phyloP scores from a whole-genome alignment of 2,113 vertebrate species.

The Tachycineta bicolor region DNA sequence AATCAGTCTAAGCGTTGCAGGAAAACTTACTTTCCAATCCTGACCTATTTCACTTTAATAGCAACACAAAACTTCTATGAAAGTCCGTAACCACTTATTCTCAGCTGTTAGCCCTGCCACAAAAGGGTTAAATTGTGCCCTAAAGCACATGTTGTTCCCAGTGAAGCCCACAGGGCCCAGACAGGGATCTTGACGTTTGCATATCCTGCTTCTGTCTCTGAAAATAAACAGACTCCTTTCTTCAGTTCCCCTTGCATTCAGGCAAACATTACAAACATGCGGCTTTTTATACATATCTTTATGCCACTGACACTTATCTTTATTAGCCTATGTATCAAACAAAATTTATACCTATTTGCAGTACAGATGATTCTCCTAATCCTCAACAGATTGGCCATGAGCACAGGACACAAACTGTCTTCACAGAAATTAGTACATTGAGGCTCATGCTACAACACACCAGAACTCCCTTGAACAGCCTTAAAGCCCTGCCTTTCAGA shows the following conservation, averaged over 20 bases:
- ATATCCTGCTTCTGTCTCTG: neutral
- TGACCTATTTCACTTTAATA: neutral
- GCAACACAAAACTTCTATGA: neutral
- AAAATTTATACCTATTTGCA: neutral
- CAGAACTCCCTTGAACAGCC: neutral
- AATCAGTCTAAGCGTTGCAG: neutral
- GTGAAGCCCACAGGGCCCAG: neutral
- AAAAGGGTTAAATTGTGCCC: neutral
- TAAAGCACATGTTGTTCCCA: neutral
- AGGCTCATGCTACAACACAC: neutral
- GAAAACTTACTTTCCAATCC: neutral
- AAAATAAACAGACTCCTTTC: neutral
- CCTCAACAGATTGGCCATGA: neutral
- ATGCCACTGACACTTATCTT: neutral
- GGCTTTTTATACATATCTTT: neutral
- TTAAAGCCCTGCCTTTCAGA: neutral
- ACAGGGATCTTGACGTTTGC: neutral
- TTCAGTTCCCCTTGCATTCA: neutral
- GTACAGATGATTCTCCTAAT: neutral
- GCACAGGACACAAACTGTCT: neutral
- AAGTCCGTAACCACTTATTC: neutral
- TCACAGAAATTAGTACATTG: neutral
- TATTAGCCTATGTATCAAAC: neutral
- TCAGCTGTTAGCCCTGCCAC: neutral
- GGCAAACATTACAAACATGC: neutral